These are phyloP conservation scores for Aspidoscelis tigris DNA, from an alignment of 2,113 vertebrate species.

Conservation along the genomic window DNA sequence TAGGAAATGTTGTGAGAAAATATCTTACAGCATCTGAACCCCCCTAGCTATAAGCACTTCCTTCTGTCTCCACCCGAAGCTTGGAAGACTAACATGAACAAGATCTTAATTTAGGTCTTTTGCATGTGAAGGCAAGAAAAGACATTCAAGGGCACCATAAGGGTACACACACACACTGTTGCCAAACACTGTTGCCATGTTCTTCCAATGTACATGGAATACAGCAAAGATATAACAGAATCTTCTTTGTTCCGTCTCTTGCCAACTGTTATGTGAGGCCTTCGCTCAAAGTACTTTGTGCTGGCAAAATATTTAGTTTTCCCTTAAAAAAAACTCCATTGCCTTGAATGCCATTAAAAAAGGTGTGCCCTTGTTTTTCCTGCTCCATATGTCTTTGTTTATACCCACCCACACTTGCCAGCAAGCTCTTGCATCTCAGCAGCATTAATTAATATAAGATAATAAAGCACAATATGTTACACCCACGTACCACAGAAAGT, in stretches of 20 bases:
- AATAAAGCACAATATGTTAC: conserved; percentile 1
- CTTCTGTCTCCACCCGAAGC: not conserved
- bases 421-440: not conserved
- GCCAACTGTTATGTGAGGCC: not conserved
- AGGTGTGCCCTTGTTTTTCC: conserved; percentile 30
- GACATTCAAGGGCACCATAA: not conserved
- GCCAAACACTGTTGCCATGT: not conserved
- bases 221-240: not conserved
- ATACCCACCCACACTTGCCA: not conserved
- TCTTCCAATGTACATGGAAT: conserved; percentile 4
- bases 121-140: conserved; percentile 2
- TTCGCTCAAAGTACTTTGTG: conserved; percentile 8
- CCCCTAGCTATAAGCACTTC: not conserved
- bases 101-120: not conserved
- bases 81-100: not conserved
- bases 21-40: not conserved
- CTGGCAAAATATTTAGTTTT: conserved; percentile 24
- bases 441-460: conserved; percentile 21
- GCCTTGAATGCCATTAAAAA: conserved; percentile 13
- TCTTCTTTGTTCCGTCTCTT: not conserved
- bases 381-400: conserved; percentile 21
- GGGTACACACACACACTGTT: not conserved
- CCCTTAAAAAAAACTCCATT: not conserved
- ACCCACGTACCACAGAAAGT: conserved; percentile 4
- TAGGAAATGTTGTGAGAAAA: not conserved